Evolutionary conservation across 2,797 vertebrate genomes (phyloP).

Genomic region (Channallabes apus): DNA sequence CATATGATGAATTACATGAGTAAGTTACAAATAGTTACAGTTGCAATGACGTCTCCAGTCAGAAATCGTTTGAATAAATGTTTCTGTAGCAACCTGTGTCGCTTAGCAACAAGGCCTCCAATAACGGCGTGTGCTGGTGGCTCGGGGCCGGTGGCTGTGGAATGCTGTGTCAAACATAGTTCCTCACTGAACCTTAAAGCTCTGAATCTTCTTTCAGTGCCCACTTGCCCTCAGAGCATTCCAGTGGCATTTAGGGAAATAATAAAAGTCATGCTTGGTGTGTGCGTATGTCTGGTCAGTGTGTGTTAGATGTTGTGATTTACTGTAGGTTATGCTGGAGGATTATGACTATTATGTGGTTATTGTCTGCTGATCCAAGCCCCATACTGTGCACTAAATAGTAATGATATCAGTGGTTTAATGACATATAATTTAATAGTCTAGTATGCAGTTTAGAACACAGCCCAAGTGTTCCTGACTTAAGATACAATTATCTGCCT

Average conservation of each 20-base stretch:
- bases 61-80: slow-evolving; percentile 60
- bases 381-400: neutral
- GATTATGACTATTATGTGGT: slow-evolving; percentile 18
- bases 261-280: slow-evolving; percentile 17
- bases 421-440: neutral
- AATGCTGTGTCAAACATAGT: slow-evolving; percentile 55
- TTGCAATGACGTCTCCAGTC: slow-evolving; percentile 36
- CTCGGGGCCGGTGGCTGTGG: slow-evolving; percentile 50
- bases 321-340: slow-evolving; percentile 26
- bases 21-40: slow-evolving; percentile 13
- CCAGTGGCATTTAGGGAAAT: slow-evolving; percentile 10
- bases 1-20: neutral
- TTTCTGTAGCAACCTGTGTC: slow-evolving; percentile 73
- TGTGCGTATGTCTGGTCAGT: slow-evolving; percentile 1
- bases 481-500: neutral
- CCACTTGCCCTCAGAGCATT: neutral
- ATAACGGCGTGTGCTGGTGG: slow-evolving; percentile 45
- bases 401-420: neutral
- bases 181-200: slow-evolving; percentile 51
- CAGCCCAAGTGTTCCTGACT: neutral
- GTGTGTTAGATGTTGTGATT: neutral
- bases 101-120: slow-evolving; percentile 68
- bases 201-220: slow-evolving; percentile 36
- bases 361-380: neutral
- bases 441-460: neutral